Base-by-base conservation (phyloP, 2,113 vertebrate genomes). In the Gracilinanus agilis region DNA sequence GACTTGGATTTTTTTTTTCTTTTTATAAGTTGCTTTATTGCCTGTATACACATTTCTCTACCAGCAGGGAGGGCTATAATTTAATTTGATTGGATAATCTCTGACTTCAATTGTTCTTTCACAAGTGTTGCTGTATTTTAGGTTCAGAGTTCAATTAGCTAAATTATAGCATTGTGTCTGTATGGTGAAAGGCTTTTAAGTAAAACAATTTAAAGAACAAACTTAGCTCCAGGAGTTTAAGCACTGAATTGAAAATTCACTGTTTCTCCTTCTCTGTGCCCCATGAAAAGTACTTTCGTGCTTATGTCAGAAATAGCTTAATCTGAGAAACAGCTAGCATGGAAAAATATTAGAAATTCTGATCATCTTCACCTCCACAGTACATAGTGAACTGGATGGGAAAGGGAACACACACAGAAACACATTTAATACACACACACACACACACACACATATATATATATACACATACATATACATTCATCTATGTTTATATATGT, bases 71-170 rank as follows among this genome's bases (percentile, higher is more conserved):
- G 91, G 95, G 88, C 12, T 23, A 9, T 16, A 67, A 55, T 90
- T 96, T 94, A 56, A 92, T 93, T 96, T 93, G 27, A 93, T 90
- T 91, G 96, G 55, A 83, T 95, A 1, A 49, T 94, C 92, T 93
- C 54, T 56, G 1, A 91, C 88, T 92, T 92, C 44, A 96, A 90
- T 91, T 53, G 3, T 93, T 93, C 13, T 49, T 67, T 96, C 19
- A 89, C 54, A 90, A 54, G 0, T 53, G 4, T 94, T 88, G 90
- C 21, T 96, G 2, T 53, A 83, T 94, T 94, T 92, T 90, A 95
- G 25, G 88, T 96, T 97, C 90, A 97, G 90, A 95, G 94, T 93
- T 96, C 94, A 97, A 94, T 97, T 96, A 96, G 34, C 10, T 0
- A 96, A 96, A 98, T 95, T 90, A 95, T 40, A 92, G 88, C 49